A percentile compares a stretch with the other conserved stretches of the same genome.
Evolutionary conservation across 2,888 invertebrate genomes (phyloP).

Genomic region (Troilus luridus): DNA sequence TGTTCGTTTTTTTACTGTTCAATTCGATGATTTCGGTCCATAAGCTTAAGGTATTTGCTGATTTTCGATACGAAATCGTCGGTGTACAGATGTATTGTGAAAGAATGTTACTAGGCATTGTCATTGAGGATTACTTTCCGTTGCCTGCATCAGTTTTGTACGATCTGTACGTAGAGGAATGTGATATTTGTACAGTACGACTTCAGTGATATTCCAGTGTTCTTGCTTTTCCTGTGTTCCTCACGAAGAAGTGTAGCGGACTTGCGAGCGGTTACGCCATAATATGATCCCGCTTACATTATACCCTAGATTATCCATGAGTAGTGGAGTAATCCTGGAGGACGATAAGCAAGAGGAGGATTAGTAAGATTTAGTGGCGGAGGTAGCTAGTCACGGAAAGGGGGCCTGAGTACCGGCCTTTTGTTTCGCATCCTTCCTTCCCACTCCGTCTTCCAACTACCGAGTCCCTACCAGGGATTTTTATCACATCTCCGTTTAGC

Average conservation of each 20-base stretch:
- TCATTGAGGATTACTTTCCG: too few relatives aligned
- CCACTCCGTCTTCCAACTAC: neutral
- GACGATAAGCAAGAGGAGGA: slow-evolving; percentile 12
- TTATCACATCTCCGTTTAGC: neutral
- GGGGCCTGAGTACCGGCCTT: neutral
- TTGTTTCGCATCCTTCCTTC: neutral
- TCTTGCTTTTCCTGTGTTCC: neutral
- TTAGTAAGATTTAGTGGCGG: neutral
- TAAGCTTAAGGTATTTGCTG: too few relatives aligned
- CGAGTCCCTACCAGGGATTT: neutral
- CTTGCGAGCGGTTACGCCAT: neutral
- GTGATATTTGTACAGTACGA: too few relatives aligned
- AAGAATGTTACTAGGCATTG: too few relatives aligned
- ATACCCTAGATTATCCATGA: neutral
- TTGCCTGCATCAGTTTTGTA: too few relatives aligned
- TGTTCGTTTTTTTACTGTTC: too few relatives aligned
- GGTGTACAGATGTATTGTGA: too few relatives aligned
- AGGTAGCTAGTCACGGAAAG: neutral
- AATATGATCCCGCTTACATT: neutral
- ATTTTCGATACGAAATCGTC: too few relatives aligned
- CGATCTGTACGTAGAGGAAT: too few relatives aligned
- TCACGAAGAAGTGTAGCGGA: neutral
- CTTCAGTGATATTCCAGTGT: neutral
- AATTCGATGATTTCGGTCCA: too few relatives aligned
- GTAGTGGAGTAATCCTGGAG: neutral